Percentiles rank a stretch among this genome's conserved stretches.
These are phyloP conservation scores for Lycodopsis pacificus DNA, from an alignment of 2,797 vertebrate species.

Conservation along the genomic window DNA sequence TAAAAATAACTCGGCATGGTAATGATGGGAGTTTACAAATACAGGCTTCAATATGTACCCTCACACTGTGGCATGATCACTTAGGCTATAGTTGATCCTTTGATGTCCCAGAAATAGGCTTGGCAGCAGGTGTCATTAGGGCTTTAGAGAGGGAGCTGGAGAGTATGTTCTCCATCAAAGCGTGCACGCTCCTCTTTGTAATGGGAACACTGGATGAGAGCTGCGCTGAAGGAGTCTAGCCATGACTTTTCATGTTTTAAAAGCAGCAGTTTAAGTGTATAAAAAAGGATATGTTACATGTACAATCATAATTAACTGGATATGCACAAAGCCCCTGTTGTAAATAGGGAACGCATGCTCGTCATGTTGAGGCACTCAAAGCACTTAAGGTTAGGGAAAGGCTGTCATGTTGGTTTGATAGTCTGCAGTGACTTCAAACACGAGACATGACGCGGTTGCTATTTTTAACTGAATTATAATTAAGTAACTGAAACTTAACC, in stretches of 20 bases:
- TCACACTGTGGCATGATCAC: conserved; percentile 66
- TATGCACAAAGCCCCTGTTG: neutral
- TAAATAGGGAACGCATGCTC: neutral
- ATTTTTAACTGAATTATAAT: conserved; percentile 21
- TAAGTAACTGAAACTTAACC: neutral
- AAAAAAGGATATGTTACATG: conserved; percentile 1
- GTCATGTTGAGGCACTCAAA: neutral
- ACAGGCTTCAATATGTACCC: conserved; percentile 47
- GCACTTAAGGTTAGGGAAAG: neutral
- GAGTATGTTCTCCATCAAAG: conserved; percentile 72
- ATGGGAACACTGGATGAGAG: conserved; percentile 60
- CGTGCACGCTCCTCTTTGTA: conserved; percentile 64
- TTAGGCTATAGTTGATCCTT: conserved; percentile 78
- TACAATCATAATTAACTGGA: neutral
- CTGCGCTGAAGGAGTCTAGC: conserved; percentile 42
- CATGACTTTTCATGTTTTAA: conserved; percentile 46
- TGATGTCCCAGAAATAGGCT: conserved; percentile 76
- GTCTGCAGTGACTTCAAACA: neutral
- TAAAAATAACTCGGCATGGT: conserved; percentile 51
- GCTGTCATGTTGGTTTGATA: neutral
- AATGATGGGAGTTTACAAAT: conserved; percentile 65
- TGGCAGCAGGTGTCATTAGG: conserved; percentile 74
- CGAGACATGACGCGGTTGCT: neutral
- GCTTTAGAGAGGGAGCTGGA: conserved; percentile 59
- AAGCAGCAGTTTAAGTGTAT: conserved; percentile 20